Percentiles rank a stretch among this genome's conserved stretches.
phyloP scores from a whole-genome alignment of 2,797 vertebrate species.

The Pitangus sulphuratus region DNA sequence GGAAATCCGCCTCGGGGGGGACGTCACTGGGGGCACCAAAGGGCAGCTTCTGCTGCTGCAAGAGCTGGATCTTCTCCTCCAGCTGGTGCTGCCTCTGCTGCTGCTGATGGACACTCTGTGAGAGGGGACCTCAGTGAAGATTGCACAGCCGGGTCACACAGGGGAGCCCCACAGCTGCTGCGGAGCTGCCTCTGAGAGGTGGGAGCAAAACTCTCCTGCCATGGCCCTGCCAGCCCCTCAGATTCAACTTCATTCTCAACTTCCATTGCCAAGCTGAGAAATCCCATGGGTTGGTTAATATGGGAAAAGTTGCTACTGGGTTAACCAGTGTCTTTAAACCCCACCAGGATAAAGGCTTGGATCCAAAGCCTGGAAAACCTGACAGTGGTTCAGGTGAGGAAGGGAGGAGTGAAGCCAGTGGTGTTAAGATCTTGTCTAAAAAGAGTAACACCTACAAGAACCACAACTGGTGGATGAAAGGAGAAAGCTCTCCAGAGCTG shows the following conservation, averaged over 20 bases:
- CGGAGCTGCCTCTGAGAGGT: not conserved
- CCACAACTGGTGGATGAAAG: not conserved
- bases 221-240: not conserved
- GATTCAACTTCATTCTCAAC: not conserved
- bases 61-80: constrained; percentile 90
- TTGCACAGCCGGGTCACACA: not conserved
- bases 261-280: not conserved
- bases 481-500: not conserved
- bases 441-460: not conserved
- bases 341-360: not conserved
- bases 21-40: constrained; percentile 79
- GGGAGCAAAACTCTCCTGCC: not conserved
- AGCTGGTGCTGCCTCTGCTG: constrained; percentile 94
- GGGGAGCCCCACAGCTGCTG: not conserved
- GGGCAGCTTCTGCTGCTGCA: constrained; percentile 89
- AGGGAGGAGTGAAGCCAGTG: not conserved
- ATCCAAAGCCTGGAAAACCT: not conserved
- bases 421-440: not conserved
- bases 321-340: not conserved
- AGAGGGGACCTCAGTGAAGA: not conserved
- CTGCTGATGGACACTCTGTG: constrained; percentile 90
- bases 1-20: constrained; percentile 80
- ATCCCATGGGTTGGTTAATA: not conserved
- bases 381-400: not conserved
- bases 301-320: not conserved